Evolutionary conservation across 2,888 invertebrate genomes (phyloP).

Genomic region (Lithodes maja): DNA sequence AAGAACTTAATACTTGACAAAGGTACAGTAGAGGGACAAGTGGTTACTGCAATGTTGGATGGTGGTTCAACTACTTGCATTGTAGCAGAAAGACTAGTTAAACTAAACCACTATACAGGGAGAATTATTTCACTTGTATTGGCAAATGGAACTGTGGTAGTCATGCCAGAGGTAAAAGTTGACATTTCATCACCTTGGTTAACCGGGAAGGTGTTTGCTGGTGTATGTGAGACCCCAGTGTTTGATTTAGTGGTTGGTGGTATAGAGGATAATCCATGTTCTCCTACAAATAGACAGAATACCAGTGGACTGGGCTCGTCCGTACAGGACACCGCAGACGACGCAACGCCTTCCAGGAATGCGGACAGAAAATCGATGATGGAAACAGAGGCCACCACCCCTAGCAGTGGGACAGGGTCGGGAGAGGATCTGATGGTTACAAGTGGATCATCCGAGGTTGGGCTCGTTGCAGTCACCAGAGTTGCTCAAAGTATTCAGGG

Average conservation of each 20-base stretch:
- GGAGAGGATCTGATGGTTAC: too few relatives aligned
- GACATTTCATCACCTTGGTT: not conserved
- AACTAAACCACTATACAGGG: accelerated
- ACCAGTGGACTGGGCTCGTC: too few relatives aligned
- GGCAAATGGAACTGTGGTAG: not conserved
- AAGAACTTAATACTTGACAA: not conserved
- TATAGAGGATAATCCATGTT: not conserved
- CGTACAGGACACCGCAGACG: not conserved
- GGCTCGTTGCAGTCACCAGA: too few relatives aligned
- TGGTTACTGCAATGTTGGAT: not conserved
- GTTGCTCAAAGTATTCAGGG: not conserved
- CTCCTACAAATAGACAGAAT: too few relatives aligned
- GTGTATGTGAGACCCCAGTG: not conserved
- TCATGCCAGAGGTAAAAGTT: not conserved
- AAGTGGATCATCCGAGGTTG: too few relatives aligned
- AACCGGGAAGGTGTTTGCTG: not conserved
- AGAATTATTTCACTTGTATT: too few relatives aligned
- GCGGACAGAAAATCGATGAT: too few relatives aligned
- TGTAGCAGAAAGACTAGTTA: not conserved
- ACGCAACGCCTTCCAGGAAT: too few relatives aligned
- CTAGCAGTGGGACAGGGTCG: too few relatives aligned
- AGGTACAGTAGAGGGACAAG: not conserved
- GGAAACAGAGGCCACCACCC: too few relatives aligned
- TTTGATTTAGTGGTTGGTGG: not conserved
- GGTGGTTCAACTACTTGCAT: not conserved